Base-by-base conservation (phyloP, 2,888 invertebrate genomes). In the Phalera bucephala region DNA sequence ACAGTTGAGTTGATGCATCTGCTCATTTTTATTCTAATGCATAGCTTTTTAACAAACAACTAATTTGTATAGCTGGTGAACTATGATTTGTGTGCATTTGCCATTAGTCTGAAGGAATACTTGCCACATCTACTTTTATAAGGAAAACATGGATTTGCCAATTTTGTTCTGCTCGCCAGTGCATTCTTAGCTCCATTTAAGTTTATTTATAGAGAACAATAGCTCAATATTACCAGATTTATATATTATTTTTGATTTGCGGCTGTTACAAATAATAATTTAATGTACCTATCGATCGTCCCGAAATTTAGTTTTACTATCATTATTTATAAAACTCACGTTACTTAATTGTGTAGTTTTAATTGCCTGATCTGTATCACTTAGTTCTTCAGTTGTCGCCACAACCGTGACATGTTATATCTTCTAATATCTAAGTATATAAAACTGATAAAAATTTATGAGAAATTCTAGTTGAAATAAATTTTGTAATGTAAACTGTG, bases 391-490 rank as follows among this genome's bases (percentile, higher is more conserved):
- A 39, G 43, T 48, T 44, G 46, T 45, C 36, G 46, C 52, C 44
- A 47, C 46, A 45, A 52, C 46, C 29, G 25, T 30, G 29, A 47
- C 45, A 39, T 35, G 35, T 52, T 36, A 49, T 51, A 51, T 52
- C 55, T 52, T 54, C 45, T 58, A 43, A 49, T 41, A 28, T 59
- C 45, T 63, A 70, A 65, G 64, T 45, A 52, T 74, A 64, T 73
- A 64, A 69, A 76, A 55, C 72, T 75, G 73, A 70, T 74, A 65
- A 70, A 65, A 70, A 64, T 69, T 72, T 73, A 80, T 73, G 69
- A 72, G 65, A 79, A 68, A 74, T 73, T 73, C 72, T 82, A 80
- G 77, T 80, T 75, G 68, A 77, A 85, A 80, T 82, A 85, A 85
- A 83, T 72, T 81, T 85, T 84, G 75, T 83, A 83, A 80, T 74